Evolutionary conservation across 2,888 invertebrate genomes (phyloP).

Genomic region (Drosophila histrio): DNA sequence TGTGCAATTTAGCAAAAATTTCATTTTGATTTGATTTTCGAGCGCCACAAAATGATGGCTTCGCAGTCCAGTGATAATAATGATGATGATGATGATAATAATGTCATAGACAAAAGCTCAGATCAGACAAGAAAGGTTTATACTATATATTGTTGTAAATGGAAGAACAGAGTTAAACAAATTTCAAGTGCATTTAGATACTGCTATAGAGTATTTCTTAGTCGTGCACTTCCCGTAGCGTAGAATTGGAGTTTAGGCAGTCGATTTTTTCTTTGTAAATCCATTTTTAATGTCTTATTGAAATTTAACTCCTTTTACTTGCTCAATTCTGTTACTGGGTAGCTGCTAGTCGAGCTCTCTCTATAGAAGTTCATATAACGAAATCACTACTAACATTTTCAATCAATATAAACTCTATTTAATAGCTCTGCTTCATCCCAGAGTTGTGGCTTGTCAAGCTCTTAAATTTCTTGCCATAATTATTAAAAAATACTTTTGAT

Average conservation of each 20-base stretch:
- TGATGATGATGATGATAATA: constrained; percentile 7
- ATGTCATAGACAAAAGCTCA: background rate
- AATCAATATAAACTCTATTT: background rate
- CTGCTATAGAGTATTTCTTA: no score
- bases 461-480: background rate
- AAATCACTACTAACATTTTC: background rate
- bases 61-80: constrained; percentile 7
- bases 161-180: no score
- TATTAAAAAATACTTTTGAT: background rate
- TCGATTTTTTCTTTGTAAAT: background rate
- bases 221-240: no score
- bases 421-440: no score
- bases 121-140: no score
- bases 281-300: background rate
- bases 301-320: background rate
- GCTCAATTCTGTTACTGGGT: background rate
- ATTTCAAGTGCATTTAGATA: no score
- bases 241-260: no score
- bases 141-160: no score
- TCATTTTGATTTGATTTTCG: constrained; percentile 53
- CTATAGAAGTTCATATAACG: background rate
- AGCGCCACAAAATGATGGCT: constrained; percentile 32
- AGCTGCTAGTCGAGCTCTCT: background rate
- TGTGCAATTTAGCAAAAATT: constrained; percentile 68
- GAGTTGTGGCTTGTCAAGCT: background rate